Conservation (phyloP, 2,113 vertebrate genomes). For the Otus sunia region DNA sequence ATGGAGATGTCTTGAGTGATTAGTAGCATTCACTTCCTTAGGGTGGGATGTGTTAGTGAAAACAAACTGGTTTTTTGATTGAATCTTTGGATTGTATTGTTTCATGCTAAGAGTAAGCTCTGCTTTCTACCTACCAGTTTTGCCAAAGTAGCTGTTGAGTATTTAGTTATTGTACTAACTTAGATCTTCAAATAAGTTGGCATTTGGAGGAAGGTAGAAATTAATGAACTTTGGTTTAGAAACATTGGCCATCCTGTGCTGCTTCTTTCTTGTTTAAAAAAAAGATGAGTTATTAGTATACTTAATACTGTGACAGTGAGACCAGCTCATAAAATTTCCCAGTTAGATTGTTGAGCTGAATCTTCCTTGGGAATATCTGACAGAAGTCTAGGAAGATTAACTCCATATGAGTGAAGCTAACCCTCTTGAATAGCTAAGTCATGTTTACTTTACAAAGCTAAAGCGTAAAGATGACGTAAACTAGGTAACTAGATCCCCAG, state of each 20-base stretch:
- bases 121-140: neutral
- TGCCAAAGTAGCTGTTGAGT: neutral
- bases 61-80: neutral
- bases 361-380: neutral
- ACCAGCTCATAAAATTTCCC: neutral
- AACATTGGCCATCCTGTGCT: neutral
- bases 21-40: neutral
- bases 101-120: neutral
- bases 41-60: neutral
- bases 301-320: neutral
- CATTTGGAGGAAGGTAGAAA: neutral
- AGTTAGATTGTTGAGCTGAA: neutral
- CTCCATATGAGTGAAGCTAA: neutral
- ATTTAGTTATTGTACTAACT: neutral
- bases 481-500: neutral
- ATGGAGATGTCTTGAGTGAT: neutral
- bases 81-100: neutral
- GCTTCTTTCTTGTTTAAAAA: neutral
- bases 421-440: neutral
- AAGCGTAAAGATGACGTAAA: neutral
- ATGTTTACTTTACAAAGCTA: neutral
- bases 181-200: neutral
- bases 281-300: neutral
- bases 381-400: neutral
- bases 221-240: neutral